A percentile compares a stretch with the other conserved stretches of the same genome.
Conservation (phyloP, 2,888 invertebrate genomes). For the Catocala sponsa region DNA sequence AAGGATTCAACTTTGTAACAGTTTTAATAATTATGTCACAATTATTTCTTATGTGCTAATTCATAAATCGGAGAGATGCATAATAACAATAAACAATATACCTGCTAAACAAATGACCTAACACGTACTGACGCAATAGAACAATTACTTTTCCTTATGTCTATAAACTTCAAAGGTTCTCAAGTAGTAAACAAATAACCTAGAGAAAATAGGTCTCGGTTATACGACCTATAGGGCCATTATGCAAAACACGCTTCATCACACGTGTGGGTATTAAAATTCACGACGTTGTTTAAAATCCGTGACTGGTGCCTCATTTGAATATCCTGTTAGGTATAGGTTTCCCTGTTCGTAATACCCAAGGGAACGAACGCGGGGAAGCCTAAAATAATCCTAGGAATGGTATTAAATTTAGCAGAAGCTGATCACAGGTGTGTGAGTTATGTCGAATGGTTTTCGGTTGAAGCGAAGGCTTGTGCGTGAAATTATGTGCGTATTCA, state of each 20-base stretch:
- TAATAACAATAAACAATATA: too few relatives aligned
- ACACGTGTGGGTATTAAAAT: conserved; percentile 47
- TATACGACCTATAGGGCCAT: conserved; percentile 12
- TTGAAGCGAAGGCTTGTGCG: too few relatives aligned
- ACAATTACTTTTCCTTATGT: background rate
- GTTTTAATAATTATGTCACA: too few relatives aligned
- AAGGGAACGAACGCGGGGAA: conserved; percentile 7
- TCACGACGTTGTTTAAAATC: conserved; percentile 43
- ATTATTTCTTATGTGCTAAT: too few relatives aligned
- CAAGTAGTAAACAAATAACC: conserved; percentile 4
- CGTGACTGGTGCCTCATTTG: conserved; percentile 38
- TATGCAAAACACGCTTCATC: conserved; percentile 29
- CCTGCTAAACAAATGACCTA: too few relatives aligned
- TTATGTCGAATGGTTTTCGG: background rate
- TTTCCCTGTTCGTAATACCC: conserved; percentile 10
- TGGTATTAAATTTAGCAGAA: background rate
- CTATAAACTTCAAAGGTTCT: background rate
- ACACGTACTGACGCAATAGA: too few relatives aligned
- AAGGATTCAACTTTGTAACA: too few relatives aligned
- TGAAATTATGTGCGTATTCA: too few relatives aligned
- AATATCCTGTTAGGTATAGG: conserved; percentile 43
- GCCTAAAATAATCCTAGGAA: background rate
- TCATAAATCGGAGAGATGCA: too few relatives aligned
- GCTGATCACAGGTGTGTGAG: background rate
- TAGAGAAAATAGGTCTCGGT: conserved; percentile 50